These are phyloP conservation scores for Channa argus DNA, from an alignment of 2,113 vertebrate species.

Conservation along the genomic window DNA sequence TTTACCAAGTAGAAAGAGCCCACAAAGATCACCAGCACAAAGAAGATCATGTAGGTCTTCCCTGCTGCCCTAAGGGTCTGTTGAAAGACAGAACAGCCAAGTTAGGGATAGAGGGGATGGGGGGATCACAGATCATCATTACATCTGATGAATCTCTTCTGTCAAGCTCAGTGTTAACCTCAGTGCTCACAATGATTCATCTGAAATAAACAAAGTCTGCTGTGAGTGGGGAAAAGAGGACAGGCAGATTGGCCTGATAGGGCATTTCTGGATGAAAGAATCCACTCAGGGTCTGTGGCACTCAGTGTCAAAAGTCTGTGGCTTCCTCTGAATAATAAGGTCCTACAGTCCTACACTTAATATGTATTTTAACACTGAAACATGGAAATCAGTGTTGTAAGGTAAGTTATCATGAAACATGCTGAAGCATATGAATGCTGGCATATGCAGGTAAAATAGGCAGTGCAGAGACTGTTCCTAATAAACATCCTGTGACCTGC, in stretches of 20 bases:
- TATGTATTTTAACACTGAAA: background rate
- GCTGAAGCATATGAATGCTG: no score
- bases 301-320: constrained; percentile 12
- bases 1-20: constrained; percentile 99
- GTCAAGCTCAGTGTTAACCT: background rate
- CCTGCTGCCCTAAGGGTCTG: constrained; percentile 96
- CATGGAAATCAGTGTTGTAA: background rate
- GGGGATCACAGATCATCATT: background rate
- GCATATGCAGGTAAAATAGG: no score
- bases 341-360: background rate
- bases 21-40: constrained; percentile 99
- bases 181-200: constrained; percentile 43
- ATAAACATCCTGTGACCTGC: no score
- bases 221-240: constrained; percentile 1
- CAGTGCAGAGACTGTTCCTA: no score
- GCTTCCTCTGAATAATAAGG: background rate
- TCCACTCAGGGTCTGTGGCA: background rate
- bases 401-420: no score
- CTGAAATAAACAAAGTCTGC: constrained; percentile 27
- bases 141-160: constrained; percentile 26
- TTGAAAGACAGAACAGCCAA: background rate
- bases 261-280: constrained; percentile 27
- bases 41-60: constrained; percentile 99
- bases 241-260: background rate
- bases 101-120: background rate